Percentiles rank a stretch among this genome's conserved stretches.
Conservation (phyloP, 1,140 invertebrate species). For the Campoletis sonorensis region DNA sequence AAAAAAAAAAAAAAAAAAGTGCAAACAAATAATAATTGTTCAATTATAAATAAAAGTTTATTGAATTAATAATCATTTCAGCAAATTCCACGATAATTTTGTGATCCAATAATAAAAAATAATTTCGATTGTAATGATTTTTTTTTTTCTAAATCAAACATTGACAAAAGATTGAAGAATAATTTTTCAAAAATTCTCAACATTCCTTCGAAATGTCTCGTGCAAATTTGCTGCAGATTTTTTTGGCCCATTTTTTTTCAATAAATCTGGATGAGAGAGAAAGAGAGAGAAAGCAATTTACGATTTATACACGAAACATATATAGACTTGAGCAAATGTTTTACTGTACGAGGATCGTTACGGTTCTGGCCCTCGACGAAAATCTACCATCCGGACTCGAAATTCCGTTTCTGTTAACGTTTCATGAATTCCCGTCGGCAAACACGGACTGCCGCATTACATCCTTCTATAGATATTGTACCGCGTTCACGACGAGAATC, state of each 20-base stretch:
- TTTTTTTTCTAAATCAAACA: no score
- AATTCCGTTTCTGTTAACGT: conserved; percentile 34
- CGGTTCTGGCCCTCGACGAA: conserved; percentile 4
- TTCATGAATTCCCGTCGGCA: conserved; percentile 28
- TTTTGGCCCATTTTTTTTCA: not conserved
- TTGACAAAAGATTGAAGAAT: no score
- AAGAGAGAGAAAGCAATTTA: conserved; percentile 4
- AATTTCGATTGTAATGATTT: no score
- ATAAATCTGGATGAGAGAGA: not conserved
- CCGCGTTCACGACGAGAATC: conserved; percentile 3
- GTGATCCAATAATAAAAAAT: no score
- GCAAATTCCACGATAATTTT: no score
- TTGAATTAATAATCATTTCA: no score
- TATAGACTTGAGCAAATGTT: conserved; percentile 20
- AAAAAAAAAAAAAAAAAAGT: not conserved
- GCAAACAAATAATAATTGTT: no score
- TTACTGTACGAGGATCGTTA: conserved; percentile 26
- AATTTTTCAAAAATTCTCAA: no score
- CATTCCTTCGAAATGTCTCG: no score
- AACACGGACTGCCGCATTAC: conserved; percentile 24
- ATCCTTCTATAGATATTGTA: not conserved
- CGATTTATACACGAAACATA: not conserved
- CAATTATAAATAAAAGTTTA: no score
- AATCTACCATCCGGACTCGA: conserved; percentile 11
- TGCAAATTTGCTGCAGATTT: not conserved